Evolutionary conservation across 2,113 vertebrate species (phyloP).

Genomic region (Aegithalos caudatus): DNA sequence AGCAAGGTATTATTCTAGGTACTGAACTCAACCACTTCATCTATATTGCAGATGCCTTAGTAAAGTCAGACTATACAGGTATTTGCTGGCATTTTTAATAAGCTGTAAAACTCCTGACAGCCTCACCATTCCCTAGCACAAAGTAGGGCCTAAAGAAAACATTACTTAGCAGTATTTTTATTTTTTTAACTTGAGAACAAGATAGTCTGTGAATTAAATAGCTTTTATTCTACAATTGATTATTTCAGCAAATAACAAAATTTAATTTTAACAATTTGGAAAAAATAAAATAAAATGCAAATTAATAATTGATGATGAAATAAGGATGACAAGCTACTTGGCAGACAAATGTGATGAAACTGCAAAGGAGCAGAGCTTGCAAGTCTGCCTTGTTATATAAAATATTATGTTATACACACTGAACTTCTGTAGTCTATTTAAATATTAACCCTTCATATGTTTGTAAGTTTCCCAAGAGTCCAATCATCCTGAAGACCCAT

Average conservation of each 20-base stretch:
- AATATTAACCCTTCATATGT: conserved; percentile 40
- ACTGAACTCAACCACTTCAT: not conserved
- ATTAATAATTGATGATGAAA: not conserved
- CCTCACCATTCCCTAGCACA: not conserved
- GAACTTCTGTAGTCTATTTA: not conserved
- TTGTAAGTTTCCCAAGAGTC: not conserved
- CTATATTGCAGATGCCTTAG: not conserved
- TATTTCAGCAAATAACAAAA: not conserved
- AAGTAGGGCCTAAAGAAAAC: not conserved
- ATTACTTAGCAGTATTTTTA: not conserved
- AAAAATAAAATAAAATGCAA: conserved; percentile 5
- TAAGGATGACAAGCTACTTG: not conserved
- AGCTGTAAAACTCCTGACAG: not conserved
- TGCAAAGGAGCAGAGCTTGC: not conserved
- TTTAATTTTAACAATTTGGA: not conserved
- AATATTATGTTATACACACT: not conserved
- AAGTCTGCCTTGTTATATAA: not conserved
- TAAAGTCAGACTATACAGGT: not conserved
- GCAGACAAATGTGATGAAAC: not conserved
- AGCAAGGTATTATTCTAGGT: not conserved
- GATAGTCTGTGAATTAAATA: not conserved
- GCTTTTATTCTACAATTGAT: not conserved
- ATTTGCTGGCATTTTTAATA: not conserved
- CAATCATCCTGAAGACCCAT: not conserved
- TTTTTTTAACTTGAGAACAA: not conserved